Evolutionary conservation across 2,888 invertebrate genomes (phyloP).

Genomic region (Podabrus alpinus): DNA sequence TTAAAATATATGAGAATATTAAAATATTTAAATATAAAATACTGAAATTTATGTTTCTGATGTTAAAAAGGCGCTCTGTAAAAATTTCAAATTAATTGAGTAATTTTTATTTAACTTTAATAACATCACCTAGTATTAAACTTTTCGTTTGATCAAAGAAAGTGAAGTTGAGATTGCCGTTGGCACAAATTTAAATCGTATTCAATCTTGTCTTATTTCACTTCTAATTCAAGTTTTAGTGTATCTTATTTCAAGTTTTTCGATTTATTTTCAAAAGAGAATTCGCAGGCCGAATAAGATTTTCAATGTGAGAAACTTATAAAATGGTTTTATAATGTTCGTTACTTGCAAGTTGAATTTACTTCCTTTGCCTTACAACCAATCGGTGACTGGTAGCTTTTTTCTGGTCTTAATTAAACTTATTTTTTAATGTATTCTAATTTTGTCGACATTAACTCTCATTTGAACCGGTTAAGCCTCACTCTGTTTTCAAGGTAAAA

Average conservation of each 20-base stretch:
- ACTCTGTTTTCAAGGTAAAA: not conserved
- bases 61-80: not conserved
- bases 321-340: slow-evolving; percentile 3
- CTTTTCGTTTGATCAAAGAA: slow-evolving; percentile 1
- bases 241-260: slow-evolving; percentile 20
- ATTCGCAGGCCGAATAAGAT: not conserved
- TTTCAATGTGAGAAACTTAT: not conserved
- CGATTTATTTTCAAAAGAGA: slow-evolving; percentile 13
- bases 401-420: not conserved
- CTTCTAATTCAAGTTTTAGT: slow-evolving; percentile 14
- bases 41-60: not conserved
- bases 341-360: not conserved
- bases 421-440: not conserved
- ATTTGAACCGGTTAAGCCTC: not conserved
- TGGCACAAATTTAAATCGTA: slow-evolving; percentile 12
- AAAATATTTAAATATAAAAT: not conserved
- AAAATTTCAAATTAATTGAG: not conserved
- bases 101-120: not conserved
- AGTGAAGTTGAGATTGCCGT: not conserved
- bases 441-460: not conserved
- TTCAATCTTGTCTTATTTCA: slow-evolving; percentile 13
- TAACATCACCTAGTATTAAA: not conserved
- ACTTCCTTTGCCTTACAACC: not conserved
- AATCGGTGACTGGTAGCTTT: not conserved
- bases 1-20: not conserved